These are phyloP conservation scores for Suillia variegata DNA, from an alignment of 2,888 invertebrate genomes.

Conservation along the genomic window DNA sequence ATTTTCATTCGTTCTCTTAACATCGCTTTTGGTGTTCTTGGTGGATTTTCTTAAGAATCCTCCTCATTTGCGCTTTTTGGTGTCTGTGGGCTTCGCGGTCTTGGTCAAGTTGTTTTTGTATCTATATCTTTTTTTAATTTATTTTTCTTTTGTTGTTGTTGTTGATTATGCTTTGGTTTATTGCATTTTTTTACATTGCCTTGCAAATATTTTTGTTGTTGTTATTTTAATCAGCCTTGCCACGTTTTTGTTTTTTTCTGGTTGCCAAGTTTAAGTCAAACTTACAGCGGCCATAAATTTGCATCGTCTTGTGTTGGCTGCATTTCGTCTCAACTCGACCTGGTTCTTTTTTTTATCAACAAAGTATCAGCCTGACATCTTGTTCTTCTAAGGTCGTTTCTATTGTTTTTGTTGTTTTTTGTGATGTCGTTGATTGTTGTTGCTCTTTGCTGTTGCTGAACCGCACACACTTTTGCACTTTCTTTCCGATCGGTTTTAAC, in stretches of 20 bases:
- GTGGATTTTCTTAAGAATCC: conserved; percentile 8
- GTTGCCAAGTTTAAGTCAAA: background rate
- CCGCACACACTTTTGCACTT: too few species aligned
- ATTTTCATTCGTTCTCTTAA: background rate
- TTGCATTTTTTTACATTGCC: conserved; percentile 9
- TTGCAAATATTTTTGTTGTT: background rate
- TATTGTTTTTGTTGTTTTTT: too few species aligned
- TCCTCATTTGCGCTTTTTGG: background rate
- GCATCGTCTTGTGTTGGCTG: background rate
- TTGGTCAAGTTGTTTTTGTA: conserved; percentile 23
- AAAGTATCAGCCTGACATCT: too few species aligned
- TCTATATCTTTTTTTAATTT: conserved; percentile 15
- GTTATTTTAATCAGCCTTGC: background rate
- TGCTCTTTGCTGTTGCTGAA: too few species aligned
- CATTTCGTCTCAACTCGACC: conserved; percentile 48
- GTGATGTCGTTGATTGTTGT: too few species aligned
- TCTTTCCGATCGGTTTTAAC: too few species aligned
- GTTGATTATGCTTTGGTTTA: conserved; percentile 3
- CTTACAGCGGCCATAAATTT: background rate
- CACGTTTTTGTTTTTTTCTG: too few species aligned
- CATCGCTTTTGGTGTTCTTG: conserved; percentile 26
- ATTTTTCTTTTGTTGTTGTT: conserved; percentile 25
- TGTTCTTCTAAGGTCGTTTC: too few species aligned
- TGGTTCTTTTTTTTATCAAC: conserved; percentile 48
- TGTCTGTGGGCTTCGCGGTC: conserved; percentile 21